Conservation (phyloP, 2,113 vertebrate genomes). For the Nycticryphes semicollaris region DNA sequence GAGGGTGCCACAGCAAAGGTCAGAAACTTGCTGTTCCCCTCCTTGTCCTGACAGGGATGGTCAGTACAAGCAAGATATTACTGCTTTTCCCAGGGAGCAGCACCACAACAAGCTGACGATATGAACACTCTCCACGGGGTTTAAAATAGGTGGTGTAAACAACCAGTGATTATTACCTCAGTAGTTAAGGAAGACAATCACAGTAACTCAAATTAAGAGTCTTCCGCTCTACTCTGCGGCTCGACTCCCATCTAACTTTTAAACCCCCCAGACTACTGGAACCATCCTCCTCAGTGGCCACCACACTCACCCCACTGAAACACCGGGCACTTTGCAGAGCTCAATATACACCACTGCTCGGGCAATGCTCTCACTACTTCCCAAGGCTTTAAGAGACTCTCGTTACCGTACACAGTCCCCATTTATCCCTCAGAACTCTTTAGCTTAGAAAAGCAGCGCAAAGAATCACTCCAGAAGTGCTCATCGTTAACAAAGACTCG, state of each 20-base stretch:
- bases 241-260: neutral
- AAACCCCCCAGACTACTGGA: neutral
- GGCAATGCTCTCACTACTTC: fast-evolving
- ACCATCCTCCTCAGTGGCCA: neutral
- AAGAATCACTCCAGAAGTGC: neutral
- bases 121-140: fast-evolving
- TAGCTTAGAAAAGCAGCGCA: neutral
- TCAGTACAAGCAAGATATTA: fast-evolving
- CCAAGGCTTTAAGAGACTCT: neutral
- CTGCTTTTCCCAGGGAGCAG: neutral
- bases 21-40: neutral
- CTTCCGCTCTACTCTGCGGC: neutral
- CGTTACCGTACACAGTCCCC: neutral
- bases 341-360: neutral
- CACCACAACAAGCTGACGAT: neutral
- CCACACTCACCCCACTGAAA: neutral
- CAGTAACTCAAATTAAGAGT: neutral
- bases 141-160: neutral
- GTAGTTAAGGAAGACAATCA: neutral
- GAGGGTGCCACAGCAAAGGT: neutral
- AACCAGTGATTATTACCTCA: neutral
- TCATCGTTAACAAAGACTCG: neutral
- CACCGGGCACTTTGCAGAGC: neutral
- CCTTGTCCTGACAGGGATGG: neutral
- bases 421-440: neutral